These are phyloP conservation scores for Adelosebastes latens DNA, from an alignment of 2,797 vertebrate genomes.

Conservation along the genomic window DNA sequence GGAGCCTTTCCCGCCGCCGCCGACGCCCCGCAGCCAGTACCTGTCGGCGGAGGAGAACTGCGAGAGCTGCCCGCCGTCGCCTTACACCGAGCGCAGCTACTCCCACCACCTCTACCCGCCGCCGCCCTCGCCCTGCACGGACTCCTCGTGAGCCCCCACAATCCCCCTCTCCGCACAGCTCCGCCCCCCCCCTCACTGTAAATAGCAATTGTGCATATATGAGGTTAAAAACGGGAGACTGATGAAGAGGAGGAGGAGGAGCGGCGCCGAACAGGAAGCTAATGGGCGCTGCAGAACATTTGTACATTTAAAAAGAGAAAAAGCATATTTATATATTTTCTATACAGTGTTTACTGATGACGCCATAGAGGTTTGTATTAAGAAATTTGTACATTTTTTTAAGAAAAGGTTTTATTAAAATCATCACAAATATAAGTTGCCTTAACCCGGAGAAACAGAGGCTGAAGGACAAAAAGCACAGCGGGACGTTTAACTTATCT, in stretches of 20 bases:
- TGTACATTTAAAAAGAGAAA: constrained; percentile 92
- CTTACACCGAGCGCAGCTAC: constrained; percentile 96
- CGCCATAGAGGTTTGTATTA: constrained; percentile 95
- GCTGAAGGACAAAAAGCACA: constrained; percentile 76
- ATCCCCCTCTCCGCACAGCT: constrained; percentile 32
- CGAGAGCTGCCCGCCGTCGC: constrained; percentile 97
- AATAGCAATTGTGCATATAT: constrained; percentile 85
- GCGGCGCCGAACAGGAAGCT: constrained; percentile 27
- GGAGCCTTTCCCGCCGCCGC: constrained; percentile 94
- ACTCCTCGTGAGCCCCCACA: constrained; percentile 91
- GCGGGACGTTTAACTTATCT: constrained; percentile 67
- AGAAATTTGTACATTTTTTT: constrained; percentile 92
- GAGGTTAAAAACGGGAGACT: constrained; percentile 80
- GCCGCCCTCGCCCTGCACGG: constrained; percentile 95
- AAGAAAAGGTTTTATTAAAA: constrained; percentile 93
- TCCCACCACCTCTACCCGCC: constrained; percentile 97
- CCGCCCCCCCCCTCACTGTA: constrained; percentile 83
- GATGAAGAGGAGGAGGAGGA: constrained; percentile 45
- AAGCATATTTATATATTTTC: constrained; percentile 99
- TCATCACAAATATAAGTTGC: constrained; percentile 95
- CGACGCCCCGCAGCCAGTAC: constrained; percentile 96
- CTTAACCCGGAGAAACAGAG: constrained; percentile 89
- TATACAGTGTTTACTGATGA: constrained; percentile 93
- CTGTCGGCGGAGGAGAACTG: constrained; percentile 98
- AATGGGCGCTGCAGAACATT: constrained; percentile 81